Evolutionary conservation across 2,113 vertebrate species (phyloP), one percentile per base, ranked within the genome.

Genomic region (Brachyistius frenatus): DNA sequence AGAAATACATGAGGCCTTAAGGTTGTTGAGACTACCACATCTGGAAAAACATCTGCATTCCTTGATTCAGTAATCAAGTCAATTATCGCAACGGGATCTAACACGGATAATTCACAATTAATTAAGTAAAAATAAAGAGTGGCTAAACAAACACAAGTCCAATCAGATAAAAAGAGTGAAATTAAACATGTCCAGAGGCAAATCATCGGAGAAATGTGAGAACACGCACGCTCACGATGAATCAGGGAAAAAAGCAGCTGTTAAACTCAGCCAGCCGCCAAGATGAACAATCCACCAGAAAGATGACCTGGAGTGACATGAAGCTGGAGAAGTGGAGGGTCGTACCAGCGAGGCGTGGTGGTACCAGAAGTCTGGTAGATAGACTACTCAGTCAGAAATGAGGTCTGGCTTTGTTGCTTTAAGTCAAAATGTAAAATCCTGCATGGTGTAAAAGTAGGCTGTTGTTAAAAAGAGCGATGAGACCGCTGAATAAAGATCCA

Each of bases 161-260:
- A 32, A 39, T 75, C 53, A 50, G 73, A 49, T 66, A 49, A 62
- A 36, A 47, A 37, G 15, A 3, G 11, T 5, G 5, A 56, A 69
- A 62, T n/a, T 36, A 5, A 41, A 56, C 10, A 9, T 47, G 37
- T 44, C 8, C 58, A 58, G 44, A 44, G 41, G 15, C 39, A 52
- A 71, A 65, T 41, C 0, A 50, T 50, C n/a, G 39, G 54, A 15
- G 35, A 52, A 1, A 16, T 57, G 56, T 16, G 36, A 5, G 36
- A 49, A 63, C 3, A 47, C 5, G 16, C 31, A 11, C 32, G 23
- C 23, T 23, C 23, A 23, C 23, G 23, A 23, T 23, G 23, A 23
- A 23, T 23, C 23, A 23, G 23, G 53, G 30, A 62, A 54, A 54
- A 54, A 61, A 52, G 39, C 72, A 56, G 72, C n/a, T 13, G 7